A percentile compares a stretch with the other conserved stretches of the same genome.
phyloP scores from a whole-genome alignment of 2,888 invertebrate genomes.

The Chymomyza fuscimana region DNA sequence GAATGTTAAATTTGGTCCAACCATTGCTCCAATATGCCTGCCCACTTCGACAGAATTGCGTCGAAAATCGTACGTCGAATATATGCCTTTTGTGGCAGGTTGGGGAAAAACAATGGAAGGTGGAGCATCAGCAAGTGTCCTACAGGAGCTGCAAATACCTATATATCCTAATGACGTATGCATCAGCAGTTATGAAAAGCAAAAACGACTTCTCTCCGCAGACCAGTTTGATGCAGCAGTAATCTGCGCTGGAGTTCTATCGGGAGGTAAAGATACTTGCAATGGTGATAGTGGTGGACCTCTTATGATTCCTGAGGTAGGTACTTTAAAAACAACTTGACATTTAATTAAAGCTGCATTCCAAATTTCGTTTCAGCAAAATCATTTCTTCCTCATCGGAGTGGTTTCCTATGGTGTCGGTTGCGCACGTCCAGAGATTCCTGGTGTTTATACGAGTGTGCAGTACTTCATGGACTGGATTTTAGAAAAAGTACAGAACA shows the following conservation, averaged over 20 bases:
- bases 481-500: constrained; percentile 73
- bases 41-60: constrained; percentile 83
- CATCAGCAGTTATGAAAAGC: constrained; percentile 72
- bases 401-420: constrained; percentile 85
- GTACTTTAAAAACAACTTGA: not conserved
- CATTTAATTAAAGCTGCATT: not conserved
- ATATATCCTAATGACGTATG: constrained; percentile 84
- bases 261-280: constrained; percentile 78
- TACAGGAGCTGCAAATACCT: constrained; percentile 87
- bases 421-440: constrained; percentile 83
- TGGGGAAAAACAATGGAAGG: constrained; percentile 78
- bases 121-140: constrained; percentile 84
- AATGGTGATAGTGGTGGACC: constrained; percentile 80
- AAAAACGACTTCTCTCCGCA: constrained; percentile 60
- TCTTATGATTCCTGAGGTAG: constrained; percentile 76
- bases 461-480: constrained; percentile 85
- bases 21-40: constrained; percentile 88
- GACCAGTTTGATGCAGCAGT: constrained; percentile 77
- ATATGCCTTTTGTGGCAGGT: constrained; percentile 87
- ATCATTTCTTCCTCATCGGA: constrained; percentile 82
- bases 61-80: constrained; percentile 81
- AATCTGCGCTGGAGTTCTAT: constrained; percentile 76
- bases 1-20: constrained; percentile 81
- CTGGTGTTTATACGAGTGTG: constrained; percentile 84
- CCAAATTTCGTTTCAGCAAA: not conserved